phyloP scores from a whole-genome alignment of 2,113 vertebrate genomes.

The Pantherophis guttatus region DNA sequence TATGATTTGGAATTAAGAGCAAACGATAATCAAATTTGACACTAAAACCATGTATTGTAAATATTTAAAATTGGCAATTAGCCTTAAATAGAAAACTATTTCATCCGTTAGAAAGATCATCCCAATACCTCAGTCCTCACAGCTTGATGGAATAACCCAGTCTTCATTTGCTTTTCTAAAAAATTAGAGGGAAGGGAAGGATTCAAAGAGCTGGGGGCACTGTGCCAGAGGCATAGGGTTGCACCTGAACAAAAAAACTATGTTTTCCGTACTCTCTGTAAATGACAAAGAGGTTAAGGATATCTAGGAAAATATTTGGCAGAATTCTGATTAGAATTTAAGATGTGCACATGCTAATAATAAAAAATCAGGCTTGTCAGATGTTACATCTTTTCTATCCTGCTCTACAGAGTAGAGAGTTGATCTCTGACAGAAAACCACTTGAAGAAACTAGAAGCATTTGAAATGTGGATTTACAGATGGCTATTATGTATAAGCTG shows the following conservation, averaged over 20 bases:
- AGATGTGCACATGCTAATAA: not conserved
- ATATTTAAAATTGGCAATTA: not conserved
- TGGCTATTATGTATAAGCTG: too few relatives aligned
- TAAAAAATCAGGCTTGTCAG: too few relatives aligned
- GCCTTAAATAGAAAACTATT: not conserved
- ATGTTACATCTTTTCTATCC: too few relatives aligned
- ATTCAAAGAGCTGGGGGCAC: too few relatives aligned
- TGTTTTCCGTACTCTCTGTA: not conserved
- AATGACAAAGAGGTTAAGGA: not conserved
- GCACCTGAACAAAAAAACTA: not conserved
- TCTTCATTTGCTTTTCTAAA: not conserved
- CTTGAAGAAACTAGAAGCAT: too few relatives aligned
- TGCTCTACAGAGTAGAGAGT: too few relatives aligned
- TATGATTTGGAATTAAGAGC: not conserved
- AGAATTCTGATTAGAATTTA: not conserved
- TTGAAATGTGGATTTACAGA: too few relatives aligned
- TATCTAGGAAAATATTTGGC: not conserved
- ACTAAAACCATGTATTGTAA: not conserved
- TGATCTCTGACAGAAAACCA: too few relatives aligned
- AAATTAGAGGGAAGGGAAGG: not conserved
- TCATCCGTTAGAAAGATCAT: not conserved
- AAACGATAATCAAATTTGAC: not conserved
- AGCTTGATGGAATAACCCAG: not conserved
- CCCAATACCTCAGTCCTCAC: not conserved
- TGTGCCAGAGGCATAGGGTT: not conserved